Conservation (phyloP, 2,888 invertebrate genomes). For the Thereva nobilitata region DNA sequence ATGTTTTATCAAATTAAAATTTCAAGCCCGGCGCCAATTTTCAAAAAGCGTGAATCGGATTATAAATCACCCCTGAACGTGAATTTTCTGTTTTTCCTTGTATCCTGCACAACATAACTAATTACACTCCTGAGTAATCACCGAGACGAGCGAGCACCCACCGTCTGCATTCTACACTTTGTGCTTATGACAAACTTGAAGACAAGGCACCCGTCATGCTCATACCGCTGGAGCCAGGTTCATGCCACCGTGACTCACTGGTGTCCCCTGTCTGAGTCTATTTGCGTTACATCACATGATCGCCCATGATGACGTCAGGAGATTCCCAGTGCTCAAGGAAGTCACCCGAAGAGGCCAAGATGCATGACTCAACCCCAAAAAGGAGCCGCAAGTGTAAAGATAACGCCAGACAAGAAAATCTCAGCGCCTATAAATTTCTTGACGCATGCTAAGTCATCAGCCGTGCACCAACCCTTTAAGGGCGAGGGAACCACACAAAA, state of each 20-base stretch:
- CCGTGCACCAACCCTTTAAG: no score
- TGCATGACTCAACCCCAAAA: conserved; percentile 30
- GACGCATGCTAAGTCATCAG: neutral
- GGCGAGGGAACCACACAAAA: no score
- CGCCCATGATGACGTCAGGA: conserved; percentile 40
- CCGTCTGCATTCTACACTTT: neutral
- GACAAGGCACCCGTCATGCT: conserved; percentile 16
- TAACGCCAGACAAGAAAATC: conserved; percentile 1
- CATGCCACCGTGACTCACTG: conserved; percentile 26
- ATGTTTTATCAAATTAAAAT: no score
- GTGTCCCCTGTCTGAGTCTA: conserved; percentile 19
- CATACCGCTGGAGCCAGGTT: conserved; percentile 22
- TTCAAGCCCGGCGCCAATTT: no score
- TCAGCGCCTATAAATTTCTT: conserved; percentile 4
- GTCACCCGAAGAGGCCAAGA: conserved; percentile 12
- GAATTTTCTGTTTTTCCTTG: neutral
- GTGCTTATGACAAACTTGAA: conserved; percentile 17
- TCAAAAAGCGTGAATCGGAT: neutral
- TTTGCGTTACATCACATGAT: conserved; percentile 35
- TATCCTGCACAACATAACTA: conserved; percentile 3
- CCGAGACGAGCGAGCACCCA: neutral
- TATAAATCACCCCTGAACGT: conserved; percentile 11
- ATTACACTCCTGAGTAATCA: conserved; percentile 25
- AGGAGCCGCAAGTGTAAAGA: conserved; percentile 4
- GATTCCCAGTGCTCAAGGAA: conserved; percentile 36